Percentiles rank a stretch among this genome's conserved stretches.
Conservation (phyloP, 2,888 invertebrate species). For the Cheilosia vernalis region DNA sequence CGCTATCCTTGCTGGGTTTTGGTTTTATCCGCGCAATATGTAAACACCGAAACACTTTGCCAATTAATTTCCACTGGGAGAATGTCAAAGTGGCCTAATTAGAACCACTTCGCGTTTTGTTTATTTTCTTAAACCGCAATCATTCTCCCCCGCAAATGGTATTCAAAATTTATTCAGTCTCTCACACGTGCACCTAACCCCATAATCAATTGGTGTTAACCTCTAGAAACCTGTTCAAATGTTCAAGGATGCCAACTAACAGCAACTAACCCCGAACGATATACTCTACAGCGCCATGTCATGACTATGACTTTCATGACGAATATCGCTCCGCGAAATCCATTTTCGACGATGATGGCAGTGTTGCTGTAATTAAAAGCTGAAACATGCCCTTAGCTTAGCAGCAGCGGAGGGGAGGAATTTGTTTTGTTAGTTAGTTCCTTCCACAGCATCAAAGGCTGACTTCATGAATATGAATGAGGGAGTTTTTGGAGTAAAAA, state of each 20-base stretch:
- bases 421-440: constrained; percentile 51
- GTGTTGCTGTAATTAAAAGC: constrained; percentile 54
- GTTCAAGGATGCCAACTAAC: constrained; percentile 29
- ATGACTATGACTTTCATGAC: constrained; percentile 46
- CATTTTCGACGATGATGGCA: background rate
- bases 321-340: constrained; percentile 44
- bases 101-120: constrained; percentile 25
- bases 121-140: background rate
- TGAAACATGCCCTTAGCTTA: background rate
- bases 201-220: constrained; percentile 42
- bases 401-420: background rate
- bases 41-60: constrained; percentile 35
- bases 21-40: background rate
- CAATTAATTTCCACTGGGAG: constrained; percentile 46
- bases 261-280: constrained; percentile 17
- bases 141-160: background rate
- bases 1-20: background rate
- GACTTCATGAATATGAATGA: constrained; percentile 67
- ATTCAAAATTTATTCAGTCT: constrained; percentile 46
- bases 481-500: constrained; percentile 13
- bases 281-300: constrained; percentile 25
- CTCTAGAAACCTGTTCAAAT: constrained; percentile 22
- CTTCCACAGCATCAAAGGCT: constrained; percentile 10
- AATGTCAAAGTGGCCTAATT: constrained; percentile 39
- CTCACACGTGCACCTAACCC: constrained; percentile 3